A percentile compares a stretch with the other conserved stretches of the same genome.
Conservation (phyloP, 2,797 vertebrate species). For the Pseudocheirus occidentalis region DNA sequence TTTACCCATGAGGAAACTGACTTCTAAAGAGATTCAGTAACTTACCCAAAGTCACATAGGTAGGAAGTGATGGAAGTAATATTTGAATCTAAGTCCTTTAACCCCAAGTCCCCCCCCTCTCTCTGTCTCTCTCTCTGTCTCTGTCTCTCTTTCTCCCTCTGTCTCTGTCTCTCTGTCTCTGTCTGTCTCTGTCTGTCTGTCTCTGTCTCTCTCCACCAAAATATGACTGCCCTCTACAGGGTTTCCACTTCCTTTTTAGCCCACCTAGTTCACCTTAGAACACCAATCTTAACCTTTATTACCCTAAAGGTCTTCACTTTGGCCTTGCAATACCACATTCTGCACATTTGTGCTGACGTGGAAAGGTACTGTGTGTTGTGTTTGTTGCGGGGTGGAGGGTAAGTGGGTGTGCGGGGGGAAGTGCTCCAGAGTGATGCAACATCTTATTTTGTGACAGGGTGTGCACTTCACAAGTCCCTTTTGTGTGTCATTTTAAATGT, state of each 20-base stretch:
- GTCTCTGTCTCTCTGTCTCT: accelerated
- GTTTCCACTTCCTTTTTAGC: background rate
- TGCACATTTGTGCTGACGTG: background rate
- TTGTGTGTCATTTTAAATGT: constrained; percentile 8
- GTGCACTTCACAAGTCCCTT: background rate
- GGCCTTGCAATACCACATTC: background rate
- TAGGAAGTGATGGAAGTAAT: background rate
- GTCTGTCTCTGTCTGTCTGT: background rate
- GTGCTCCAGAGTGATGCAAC: background rate
- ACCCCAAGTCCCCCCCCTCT: background rate
- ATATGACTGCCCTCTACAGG: background rate
- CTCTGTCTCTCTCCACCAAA: background rate
- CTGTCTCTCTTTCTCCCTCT: too few relatives aligned
- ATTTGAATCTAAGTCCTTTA: background rate
- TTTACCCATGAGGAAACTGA: background rate
- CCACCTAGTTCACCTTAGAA: background rate
- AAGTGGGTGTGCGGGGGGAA: background rate
- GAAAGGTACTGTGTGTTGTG: background rate
- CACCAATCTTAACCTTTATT: accelerated
- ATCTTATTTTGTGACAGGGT: background rate
- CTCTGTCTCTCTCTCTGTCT: background rate
- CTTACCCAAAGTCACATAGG: background rate
- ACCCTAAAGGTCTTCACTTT: background rate
- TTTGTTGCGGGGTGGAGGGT: too few relatives aligned
- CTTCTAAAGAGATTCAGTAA: background rate